Evolutionary conservation across 2,888 invertebrate genomes (phyloP), one percentile per base, ranked within the genome.

Genomic region (Noctua comes): DNA sequence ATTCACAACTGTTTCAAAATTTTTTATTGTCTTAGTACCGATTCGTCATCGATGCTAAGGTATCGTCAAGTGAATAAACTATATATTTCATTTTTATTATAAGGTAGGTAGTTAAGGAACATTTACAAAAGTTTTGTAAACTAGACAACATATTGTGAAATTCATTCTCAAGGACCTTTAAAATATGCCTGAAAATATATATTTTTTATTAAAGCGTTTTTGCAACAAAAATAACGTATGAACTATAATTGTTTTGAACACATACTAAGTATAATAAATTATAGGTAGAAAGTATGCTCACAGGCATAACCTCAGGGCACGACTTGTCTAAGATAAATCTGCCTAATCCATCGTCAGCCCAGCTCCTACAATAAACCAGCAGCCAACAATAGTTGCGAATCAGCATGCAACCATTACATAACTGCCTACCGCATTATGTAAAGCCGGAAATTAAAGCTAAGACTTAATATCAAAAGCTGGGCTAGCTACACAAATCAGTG

Each of bases 401-500:
- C 54, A 68, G 27, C n/a, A 68, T 75, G n/a, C 36, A 27, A 36
- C 16, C 13, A 85, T 82, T 79, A 79, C 62, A 62, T 54, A 85
- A 77, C 76, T 71, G 73, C 73, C 59, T 59, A 73, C 81, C 62
- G 65, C 65, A 77, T 83, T 76, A 80, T 76, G 65, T 82, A 75
- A 86, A 77, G 64, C 72, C 76, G 85, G 88, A 88, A 88, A 88
- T 84, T 77, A 76, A 85, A 80, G 76, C 68, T 69, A 64, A 73
- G 68, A 77, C 83, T 76, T 83, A 78, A 83, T 84, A 82, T 79
- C 71, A 83, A 86, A 86, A 82, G 73, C 82, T 73, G 43, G 62
- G 78, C 73, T 59, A 79, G 75, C 73, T 68, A 80, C 74, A 83
- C 83, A 84, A 86, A 86, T 86, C 85, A 77, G 77, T 85, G 85